Base-by-base conservation (phyloP, 2,113 vertebrate species). In the Hiodon alosoides region DNA sequence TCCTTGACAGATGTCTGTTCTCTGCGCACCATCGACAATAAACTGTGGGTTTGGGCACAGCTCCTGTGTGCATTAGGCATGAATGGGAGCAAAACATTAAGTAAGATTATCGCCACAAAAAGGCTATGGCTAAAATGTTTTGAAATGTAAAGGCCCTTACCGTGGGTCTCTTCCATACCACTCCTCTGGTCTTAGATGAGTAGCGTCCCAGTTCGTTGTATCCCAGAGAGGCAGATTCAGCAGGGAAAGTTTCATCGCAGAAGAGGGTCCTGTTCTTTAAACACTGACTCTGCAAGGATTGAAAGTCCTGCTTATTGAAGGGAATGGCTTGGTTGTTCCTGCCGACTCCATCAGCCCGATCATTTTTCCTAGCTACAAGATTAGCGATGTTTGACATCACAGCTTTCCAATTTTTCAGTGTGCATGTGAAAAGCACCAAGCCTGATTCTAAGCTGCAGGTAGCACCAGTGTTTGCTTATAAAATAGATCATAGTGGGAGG, bases 1-100 rank as follows among this genome's bases (percentile, higher is more conserved):
- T 7, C 92, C 91, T 76, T 93, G 92, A 80, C 93, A 93, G 81
- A 93, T 92, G 58, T 93, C 93, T 0, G 91, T 93, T 61, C 91
- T 86, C 16, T 89, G 89, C 3, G 91, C 92, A 71, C 91, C 91
- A 0, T 87, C 91, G 17, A 90, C 67, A 0, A 93, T 90, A 76
- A 94, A 93, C 75, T 86, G 86, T 50, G 92, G 92, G 13, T 89
- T 87, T 47, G 79, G 85, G 68, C 87, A 87, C 75, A 93, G 82
- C 73, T 93, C 91, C 91, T 93, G 79, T 75, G 75, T 59, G 68
- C 67, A 76, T 10, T 31, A 78, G 5, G 54, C 11, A 68, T 57
- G 10, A 5, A 57, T 57, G 31, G 2, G 73, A 10, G 51, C 31
- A 31, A 31, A 31, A 31, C 31, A 31, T 31, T 31, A 31, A 6